A percentile compares a stretch with the other conserved stretches of the same genome.
Evolutionary conservation across 2,797 vertebrate species (phyloP).

Genomic region (Myotis findleyi): DNA sequence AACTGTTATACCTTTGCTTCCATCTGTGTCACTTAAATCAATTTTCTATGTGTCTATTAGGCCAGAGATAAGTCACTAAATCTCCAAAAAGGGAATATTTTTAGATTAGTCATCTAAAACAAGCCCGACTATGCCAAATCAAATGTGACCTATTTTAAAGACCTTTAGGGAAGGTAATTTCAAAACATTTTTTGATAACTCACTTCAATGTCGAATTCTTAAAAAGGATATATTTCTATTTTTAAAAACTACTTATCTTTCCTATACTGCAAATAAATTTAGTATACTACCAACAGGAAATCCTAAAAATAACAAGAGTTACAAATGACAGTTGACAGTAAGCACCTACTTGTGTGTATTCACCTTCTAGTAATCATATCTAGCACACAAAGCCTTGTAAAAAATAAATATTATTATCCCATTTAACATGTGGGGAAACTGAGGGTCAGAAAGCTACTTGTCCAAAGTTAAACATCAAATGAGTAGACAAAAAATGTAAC

Average conservation of each 20-base stretch:
- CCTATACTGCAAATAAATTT: neutral
- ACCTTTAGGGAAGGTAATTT: neutral
- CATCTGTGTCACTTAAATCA: neutral
- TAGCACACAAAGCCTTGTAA: neutral
- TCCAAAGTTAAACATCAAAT: neutral
- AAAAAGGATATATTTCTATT: constrained; percentile 1
- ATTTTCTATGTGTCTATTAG: neutral
- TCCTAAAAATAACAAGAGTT: neutral
- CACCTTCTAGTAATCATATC: neutral
- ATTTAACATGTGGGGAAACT: neutral
- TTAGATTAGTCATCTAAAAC: neutral
- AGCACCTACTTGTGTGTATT: neutral
- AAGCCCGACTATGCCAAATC: neutral
- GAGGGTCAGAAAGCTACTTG: neutral
- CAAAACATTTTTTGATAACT: constrained; percentile 46
- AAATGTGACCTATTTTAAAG: constrained; percentile 7
- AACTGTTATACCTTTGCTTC: neutral
- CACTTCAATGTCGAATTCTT: constrained; percentile 11
- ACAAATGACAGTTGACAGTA: neutral
- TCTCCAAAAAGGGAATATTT: constrained; percentile 7
- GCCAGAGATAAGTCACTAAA: neutral
- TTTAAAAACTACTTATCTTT: constrained; percentile 9
- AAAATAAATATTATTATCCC: neutral
- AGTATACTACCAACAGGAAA: neutral
- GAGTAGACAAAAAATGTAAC: neutral